Percentiles rank a stretch among this genome's conserved stretches.
Evolutionary conservation across 2,888 invertebrate genomes (phyloP).

Genomic region (Scaptomyza flava): DNA sequence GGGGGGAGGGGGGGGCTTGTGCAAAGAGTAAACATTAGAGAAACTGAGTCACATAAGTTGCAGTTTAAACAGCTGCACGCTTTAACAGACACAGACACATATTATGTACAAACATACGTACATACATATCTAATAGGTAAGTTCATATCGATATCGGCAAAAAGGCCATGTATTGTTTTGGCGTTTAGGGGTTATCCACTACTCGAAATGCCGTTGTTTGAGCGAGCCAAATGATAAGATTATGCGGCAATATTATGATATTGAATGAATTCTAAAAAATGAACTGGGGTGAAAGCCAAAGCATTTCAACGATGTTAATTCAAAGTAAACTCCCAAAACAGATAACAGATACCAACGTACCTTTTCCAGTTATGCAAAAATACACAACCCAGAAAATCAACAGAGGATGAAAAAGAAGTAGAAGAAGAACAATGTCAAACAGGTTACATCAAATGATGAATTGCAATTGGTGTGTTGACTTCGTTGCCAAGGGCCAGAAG

Average conservation of each 20-base stretch:
- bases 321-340: background rate
- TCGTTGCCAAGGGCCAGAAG: conserved; percentile 41
- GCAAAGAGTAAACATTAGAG: background rate
- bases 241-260: conserved; percentile 25
- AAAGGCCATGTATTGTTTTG: conserved; percentile 39
- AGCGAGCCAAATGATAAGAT: conserved; percentile 44
- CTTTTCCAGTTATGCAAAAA: conserved; percentile 1
- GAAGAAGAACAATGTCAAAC: background rate
- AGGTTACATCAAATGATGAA: conserved; percentile 37
- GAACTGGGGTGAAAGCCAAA: background rate
- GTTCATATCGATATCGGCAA: conserved; percentile 4
- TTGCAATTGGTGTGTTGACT: conserved; percentile 42
- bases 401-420: background rate
- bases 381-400: background rate
- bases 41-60: conserved; percentile 5
- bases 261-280: background rate
- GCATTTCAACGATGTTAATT: conserved; percentile 15
- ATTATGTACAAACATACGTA: background rate
- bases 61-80: conserved; percentile 16
- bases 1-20: background rate
- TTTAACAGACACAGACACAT: background rate
- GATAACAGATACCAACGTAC: background rate
- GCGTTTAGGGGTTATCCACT: conserved; percentile 7
- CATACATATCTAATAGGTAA: too few relatives aligned
- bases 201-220: conserved; percentile 25